phyloP scores from a whole-genome alignment of 2,797 vertebrate genomes.

The Acipenser transmontanus region DNA sequence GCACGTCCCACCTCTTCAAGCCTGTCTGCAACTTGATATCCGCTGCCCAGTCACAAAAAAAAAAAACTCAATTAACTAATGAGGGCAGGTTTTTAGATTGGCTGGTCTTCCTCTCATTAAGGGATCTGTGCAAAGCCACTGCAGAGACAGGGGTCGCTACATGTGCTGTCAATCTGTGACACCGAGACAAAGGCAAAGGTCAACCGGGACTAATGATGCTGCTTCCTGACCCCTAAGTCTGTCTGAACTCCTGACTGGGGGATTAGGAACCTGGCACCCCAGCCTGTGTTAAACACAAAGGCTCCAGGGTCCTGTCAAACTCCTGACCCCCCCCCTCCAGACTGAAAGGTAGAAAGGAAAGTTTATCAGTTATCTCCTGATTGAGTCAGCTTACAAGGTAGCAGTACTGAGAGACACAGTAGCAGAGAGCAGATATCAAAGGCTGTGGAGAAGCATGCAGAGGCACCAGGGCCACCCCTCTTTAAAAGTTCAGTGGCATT shows the following conservation, averaged over 20 bases:
- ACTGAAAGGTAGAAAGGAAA: too few relatives aligned
- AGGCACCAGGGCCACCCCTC: too few relatives aligned
- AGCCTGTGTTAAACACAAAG: too few relatives aligned
- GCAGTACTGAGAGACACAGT: too few relatives aligned
- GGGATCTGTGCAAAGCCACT: conserved; percentile 53
- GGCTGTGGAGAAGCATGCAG: too few relatives aligned
- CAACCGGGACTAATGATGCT: conserved; percentile 59
- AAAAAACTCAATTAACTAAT: conserved; percentile 39
- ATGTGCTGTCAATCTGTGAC: conserved; percentile 22
- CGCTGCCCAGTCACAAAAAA: conserved; percentile 3
- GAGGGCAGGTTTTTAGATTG: conserved; percentile 37
- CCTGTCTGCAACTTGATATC: conserved; percentile 5
- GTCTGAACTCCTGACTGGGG: conserved; percentile 31
- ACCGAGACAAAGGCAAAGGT: conserved; percentile 58
- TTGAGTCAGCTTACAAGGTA: too few relatives aligned
- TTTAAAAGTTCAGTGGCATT: too few relatives aligned
- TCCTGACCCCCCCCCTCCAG: too few relatives aligned
- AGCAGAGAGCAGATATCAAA: too few relatives aligned
- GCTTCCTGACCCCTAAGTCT: conserved; percentile 55
- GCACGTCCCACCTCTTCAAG: not conserved
- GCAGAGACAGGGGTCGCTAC: conserved; percentile 1
- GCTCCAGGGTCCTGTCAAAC: too few relatives aligned
- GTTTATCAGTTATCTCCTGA: too few relatives aligned
- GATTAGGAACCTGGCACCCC: too few relatives aligned
- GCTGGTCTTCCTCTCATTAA: conserved; percentile 62